Evolutionary conservation across 2,888 invertebrate species (phyloP).

Genomic region (Taphrorychus bicolor): DNA sequence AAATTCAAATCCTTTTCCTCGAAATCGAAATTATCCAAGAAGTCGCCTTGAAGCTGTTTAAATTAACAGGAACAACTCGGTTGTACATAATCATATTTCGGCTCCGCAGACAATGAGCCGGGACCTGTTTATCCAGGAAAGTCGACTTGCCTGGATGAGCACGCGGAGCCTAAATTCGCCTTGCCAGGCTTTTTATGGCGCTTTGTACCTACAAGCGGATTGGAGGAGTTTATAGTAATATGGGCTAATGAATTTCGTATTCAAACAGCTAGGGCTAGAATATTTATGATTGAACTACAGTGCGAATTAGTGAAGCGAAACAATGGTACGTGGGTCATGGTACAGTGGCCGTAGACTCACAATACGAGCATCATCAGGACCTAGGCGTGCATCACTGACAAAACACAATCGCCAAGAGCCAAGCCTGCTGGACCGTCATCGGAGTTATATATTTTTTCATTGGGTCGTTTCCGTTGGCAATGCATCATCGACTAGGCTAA

Average conservation of each 20-base stretch:
- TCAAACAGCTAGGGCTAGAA: too few relatives aligned
- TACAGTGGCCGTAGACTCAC: background rate
- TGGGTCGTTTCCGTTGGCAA: slow-evolving; percentile 27
- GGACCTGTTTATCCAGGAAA: background rate
- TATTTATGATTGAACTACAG: too few relatives aligned
- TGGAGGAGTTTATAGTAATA: too few relatives aligned
- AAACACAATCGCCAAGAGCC: slow-evolving; percentile 55
- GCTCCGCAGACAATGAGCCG: background rate
- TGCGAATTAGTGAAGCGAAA: background rate
- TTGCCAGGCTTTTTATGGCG: background rate
- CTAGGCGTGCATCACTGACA: slow-evolving; percentile 56
- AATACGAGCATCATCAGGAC: slow-evolving; percentile 2
- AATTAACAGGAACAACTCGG: background rate
- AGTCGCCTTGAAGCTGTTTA: background rate
- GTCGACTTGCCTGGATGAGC: background rate
- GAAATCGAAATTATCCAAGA: background rate
- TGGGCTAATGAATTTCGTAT: too few relatives aligned
- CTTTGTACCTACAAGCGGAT: too few relatives aligned
- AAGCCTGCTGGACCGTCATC: slow-evolving; percentile 50
- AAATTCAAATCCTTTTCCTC: background rate
- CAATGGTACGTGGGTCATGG: background rate
- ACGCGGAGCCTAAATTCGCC: background rate
- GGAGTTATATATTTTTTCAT: slow-evolving; percentile 53
- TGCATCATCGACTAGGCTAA: slow-evolving; percentile 33
- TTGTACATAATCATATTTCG: background rate